These are phyloP conservation scores for Orthonyx spaldingii DNA, from an alignment of 2,113 vertebrate species.

Conservation along the genomic window DNA sequence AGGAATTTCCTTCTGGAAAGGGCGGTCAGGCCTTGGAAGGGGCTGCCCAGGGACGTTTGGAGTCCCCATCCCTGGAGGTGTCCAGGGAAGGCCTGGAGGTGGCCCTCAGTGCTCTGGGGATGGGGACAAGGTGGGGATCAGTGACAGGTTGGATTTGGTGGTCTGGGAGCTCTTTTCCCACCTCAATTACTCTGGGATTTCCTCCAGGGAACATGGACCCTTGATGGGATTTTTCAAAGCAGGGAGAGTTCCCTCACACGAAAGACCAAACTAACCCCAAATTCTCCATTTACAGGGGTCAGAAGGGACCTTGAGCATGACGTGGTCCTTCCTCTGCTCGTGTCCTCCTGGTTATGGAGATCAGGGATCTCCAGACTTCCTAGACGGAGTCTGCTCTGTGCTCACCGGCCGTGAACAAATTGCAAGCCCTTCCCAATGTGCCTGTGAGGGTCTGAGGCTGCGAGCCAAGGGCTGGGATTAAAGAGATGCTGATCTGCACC, in stretches of 20 bases:
- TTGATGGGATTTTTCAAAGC: background rate
- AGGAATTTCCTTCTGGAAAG: background rate
- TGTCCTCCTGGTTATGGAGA: background rate
- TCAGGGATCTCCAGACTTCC: background rate
- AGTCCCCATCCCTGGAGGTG: fast-evolving
- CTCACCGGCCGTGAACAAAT: fast-evolving
- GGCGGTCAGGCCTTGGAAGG: fast-evolving
- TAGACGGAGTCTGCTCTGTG: background rate
- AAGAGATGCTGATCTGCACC: background rate
- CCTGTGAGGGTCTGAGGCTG: background rate
- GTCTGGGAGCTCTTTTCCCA: background rate
- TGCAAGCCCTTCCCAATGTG: fast-evolving
- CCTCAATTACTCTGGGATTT: background rate
- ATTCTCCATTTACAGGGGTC: background rate
- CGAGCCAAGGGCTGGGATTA: background rate
- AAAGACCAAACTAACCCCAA: background rate
- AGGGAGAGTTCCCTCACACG: background rate
- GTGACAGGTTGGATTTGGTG: fast-evolving
- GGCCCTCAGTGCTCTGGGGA: background rate
- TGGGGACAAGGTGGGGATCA: background rate
- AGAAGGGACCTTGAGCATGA: background rate
- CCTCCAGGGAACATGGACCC: too few relatives aligned
- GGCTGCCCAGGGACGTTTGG: background rate
- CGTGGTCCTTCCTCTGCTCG: fast-evolving
- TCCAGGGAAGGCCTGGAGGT: fast-evolving